Evolutionary conservation across 2,888 invertebrate species (phyloP), one percentile per base, ranked within the genome.

Genomic region (Leucoma salicis): DNA sequence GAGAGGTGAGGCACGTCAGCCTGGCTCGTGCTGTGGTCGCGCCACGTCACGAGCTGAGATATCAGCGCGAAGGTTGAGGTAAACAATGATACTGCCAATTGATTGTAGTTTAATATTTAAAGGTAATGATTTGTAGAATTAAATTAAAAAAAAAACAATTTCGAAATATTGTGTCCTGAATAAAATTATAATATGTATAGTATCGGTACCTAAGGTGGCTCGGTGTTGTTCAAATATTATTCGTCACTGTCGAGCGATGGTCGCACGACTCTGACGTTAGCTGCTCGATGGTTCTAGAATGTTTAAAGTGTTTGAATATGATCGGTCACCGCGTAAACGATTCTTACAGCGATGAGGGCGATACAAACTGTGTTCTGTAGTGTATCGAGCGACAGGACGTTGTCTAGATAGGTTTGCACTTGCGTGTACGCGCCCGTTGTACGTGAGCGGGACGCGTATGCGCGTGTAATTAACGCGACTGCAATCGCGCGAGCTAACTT

Each of bases 301-400:
- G 29, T 11, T 16, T n/a, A n/a, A n/a, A 29, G 12, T 47, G 61
- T 61, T 63, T 59, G 70, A 56, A 63, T 68, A 59, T 31, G 27
- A 64, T 58, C 74, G 68, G 67, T 64, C 73, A 65, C 70, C 72
- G 49, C 67, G 67, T 76, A 70, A 73, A 78, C 76, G 82, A 82
- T 85, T 79, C 7, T 78, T 82, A 76, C 74, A 71, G 64, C 61
- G 78, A 78, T 21, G 69, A 61, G 80, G 72, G 75, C 85, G 87
- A 86, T 88, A 86, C 85, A 81, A 81, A 82, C 77, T 86, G 88
- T 86, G 86, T 86, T 87, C 86, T 79, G 84, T 87, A 87, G 86
- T 65, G 84, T 86, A 84, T 78, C 78, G 82, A 79, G 76, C 67
- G 82, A 83, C 78, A 80, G 82, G 82, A 80, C 77, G 81, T 71